These are phyloP conservation scores for Dendrocincla fuliginosa DNA, from an alignment of 2,797 vertebrate genomes.

Conservation along the genomic window DNA sequence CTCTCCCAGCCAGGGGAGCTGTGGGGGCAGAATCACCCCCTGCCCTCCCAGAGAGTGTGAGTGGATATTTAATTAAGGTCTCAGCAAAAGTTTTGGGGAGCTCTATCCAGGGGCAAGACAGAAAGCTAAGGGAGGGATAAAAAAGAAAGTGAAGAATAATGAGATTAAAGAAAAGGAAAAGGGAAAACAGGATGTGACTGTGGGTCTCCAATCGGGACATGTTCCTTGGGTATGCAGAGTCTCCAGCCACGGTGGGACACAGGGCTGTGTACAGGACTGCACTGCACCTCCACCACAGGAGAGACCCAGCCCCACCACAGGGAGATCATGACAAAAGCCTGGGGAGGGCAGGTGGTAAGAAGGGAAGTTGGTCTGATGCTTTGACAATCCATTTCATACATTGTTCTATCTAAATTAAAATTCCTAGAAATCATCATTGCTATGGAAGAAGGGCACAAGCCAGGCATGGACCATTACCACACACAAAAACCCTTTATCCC, in stretches of 20 bases:
- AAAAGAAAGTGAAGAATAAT: neutral
- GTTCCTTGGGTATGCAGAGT: accelerated
- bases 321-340: neutral
- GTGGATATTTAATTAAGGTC: neutral
- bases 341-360: neutral
- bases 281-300: neutral
- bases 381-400: neutral
- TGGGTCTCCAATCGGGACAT: neutral
- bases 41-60: neutral
- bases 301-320: neutral
- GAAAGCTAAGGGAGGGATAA: neutral
- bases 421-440: neutral
- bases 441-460: neutral
- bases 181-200: neutral
- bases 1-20: neutral
- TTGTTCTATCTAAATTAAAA: neutral
- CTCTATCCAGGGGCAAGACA: neutral
- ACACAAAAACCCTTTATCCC: neutral
- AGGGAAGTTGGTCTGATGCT: neutral
- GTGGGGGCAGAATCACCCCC: neutral
- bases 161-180: neutral
- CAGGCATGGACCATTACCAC: neutral
- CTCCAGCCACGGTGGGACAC: neutral
- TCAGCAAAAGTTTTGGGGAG: neutral
- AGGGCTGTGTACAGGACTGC: neutral